Base-by-base conservation (phyloP, 1,140 invertebrate genomes). In the Vollenhovia emeryi region DNA sequence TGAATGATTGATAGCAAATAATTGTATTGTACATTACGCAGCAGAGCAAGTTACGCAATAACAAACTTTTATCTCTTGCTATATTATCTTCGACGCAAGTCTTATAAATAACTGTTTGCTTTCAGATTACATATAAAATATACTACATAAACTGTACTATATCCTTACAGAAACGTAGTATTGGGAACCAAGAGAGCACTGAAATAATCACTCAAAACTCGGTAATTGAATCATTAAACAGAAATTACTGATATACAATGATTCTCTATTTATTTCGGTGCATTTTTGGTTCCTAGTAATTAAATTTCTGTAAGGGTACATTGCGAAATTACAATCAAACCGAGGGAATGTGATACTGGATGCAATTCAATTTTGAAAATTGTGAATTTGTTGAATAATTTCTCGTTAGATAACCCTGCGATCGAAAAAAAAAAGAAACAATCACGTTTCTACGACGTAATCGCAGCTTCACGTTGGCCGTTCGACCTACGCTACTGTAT, bases 401-500 rank as follows among this genome's bases (percentile, higher is more conserved):
- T n/a, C 21, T 43, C 2, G 2, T 71, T 43, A 24, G 7, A n/a
- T 69, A 69, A 11, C 45, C n/a, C 27, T n/a, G 4, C 1, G 15
- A 11, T 11, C 36, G 27, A 50, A 15, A 40, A 55, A 45, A 13
- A 66, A 50, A 15, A 40, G 48, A 45, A 13, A 66, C 27, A 57
- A 64, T 62, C 48, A 43, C 36, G n/a, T 55, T 59, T 82, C 21
- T n/a, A 15, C 27, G 7, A 55, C 52, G 48, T 21, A 79, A 33
- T 36, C 60, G 50, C 62, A 69, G 64, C 62, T 80, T 80, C 24
- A 86, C 33, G 79, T 59, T 48, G 57, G 48, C 18, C 66, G 66
- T 33, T 73, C 68, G 36, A 68, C 68, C 85, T 36, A 82, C 78
- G 69, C 76, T 43, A 69, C 36, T 60, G 33, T 60, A 87, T 87